phyloP scores from a whole-genome alignment of 2,888 invertebrate species.

The Metacarcinus magister region DNA sequence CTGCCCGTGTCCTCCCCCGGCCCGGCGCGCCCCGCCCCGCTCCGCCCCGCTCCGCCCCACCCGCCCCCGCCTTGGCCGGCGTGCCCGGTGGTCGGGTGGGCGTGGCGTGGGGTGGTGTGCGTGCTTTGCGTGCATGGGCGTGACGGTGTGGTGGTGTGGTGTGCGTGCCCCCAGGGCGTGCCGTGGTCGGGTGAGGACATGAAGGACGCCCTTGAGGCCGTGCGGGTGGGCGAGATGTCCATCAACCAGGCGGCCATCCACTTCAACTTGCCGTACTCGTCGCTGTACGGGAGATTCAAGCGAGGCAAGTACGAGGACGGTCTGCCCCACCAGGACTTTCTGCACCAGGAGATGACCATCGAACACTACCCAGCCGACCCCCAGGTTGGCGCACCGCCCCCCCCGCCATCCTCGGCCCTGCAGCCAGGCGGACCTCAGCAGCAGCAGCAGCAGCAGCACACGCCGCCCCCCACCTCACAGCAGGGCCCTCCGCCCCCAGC shows the following conservation, averaged over 20 bases:
- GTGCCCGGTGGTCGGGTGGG: background rate
- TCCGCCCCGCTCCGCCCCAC: background rate
- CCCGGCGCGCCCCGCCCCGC: background rate
- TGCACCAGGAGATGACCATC: constrained; percentile 82
- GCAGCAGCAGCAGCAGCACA: constrained; percentile 73
- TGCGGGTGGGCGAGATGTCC: constrained; percentile 95
- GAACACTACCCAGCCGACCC: constrained; percentile 82
- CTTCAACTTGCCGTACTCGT: constrained; percentile 95
- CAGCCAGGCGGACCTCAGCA: constrained; percentile 54
- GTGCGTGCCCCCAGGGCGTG: constrained; percentile 84
- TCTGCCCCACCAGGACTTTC: constrained; percentile 82
- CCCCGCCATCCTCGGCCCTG: constrained; percentile 63
- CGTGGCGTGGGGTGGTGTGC: background rate
- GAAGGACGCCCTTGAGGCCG: constrained; percentile 95
- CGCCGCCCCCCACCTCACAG: constrained; percentile 71
- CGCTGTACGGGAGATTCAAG: constrained; percentile 94
- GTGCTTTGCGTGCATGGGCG: background rate
- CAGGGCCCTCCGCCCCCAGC: constrained; percentile 66
- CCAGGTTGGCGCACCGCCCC: constrained; percentile 47
- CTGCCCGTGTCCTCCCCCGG: background rate
- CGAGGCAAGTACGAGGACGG: constrained; percentile 82
- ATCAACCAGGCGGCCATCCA: constrained; percentile 97
- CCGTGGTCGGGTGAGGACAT: constrained; percentile 97
- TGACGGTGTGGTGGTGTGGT: constrained; percentile 86
- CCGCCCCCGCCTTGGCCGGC: background rate